Evolutionary conservation across 2,113 vertebrate genomes (phyloP), one percentile per base, ranked within the genome.

Genomic region (Monarcha castaneiventris): DNA sequence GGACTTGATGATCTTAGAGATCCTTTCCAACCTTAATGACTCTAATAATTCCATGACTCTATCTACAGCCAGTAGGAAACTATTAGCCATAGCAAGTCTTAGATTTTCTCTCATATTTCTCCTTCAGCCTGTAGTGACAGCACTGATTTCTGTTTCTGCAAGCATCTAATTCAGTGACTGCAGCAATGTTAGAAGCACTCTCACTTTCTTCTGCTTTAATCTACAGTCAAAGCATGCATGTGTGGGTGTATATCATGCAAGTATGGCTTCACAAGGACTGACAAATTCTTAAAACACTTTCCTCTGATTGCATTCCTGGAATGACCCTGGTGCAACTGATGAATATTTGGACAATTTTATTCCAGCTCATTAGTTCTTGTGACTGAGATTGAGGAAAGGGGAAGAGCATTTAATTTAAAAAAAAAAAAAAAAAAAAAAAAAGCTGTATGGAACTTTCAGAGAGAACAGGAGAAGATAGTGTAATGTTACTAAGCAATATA

Each of bases 151-250:
- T 92, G 30, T 5, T 89, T 91, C 63, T 80, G 44, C 35, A 91
- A 96, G 56, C 63, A 30, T 44, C 81, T 94, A 80, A 89, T 67
- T 89, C 84, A 87, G 62, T 55, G 64, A 87, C 80, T 92, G 69
- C 83, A 86, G 76, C 44, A 64, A 22, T 44, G 75, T 78, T 39
- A 93, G 89, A 93, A 84, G 39, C 7, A 2, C 64, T 92, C 73
- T 91, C 77, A 41, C 39, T 92, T 94, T 94, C 56, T 94, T 20
- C 51, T 74, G 11, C 72, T 89, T 83, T 19, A 78, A 25, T 82
- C 86, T 81, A n/a, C 37, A 62, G 62, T 82, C 67, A 55, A 85
- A 92, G 46, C 76, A 56, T 75, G 52, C 19, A 2, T 58, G 33
- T 73, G 73, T 89, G 68, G 84, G 89, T 91, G 86, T 84, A 68